A percentile compares a stretch with the other conserved stretches of the same genome.
Evolutionary conservation across 2,797 vertebrate species (phyloP).

Genomic region (Myotis planiceps): DNA sequence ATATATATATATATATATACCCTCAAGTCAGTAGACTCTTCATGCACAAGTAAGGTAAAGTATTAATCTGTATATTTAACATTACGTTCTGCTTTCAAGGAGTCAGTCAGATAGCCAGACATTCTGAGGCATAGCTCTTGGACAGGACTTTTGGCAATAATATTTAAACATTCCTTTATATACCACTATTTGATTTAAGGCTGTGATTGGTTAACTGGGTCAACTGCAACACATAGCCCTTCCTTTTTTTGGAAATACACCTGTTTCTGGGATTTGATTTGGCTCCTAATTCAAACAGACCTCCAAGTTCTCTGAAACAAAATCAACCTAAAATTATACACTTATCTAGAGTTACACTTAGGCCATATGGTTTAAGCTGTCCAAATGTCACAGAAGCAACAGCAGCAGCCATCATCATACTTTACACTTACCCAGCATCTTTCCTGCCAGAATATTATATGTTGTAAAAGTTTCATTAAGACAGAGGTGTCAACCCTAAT

Average conservation of each 20-base stretch:
- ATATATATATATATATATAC: no score
- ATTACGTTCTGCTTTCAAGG: neutral
- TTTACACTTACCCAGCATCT: conserved; percentile 74
- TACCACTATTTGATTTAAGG: conserved; percentile 53
- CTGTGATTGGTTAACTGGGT: conserved; percentile 75
- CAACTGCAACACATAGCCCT: conserved; percentile 67
- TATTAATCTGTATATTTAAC: neutral
- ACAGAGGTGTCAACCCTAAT: conserved; percentile 63
- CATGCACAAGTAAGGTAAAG: neutral
- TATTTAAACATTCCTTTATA: conserved; percentile 56
- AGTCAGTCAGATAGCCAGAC: conserved; percentile 58
- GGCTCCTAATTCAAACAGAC: conserved; percentile 77
- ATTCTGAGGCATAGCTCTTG: conserved; percentile 36
- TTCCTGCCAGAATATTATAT: conserved; percentile 67
- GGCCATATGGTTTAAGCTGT: conserved; percentile 78
- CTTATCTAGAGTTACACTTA: conserved; percentile 78
- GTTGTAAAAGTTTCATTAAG: conserved; percentile 70
- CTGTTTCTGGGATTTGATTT: conserved; percentile 79
- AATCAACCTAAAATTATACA: conserved; percentile 80
- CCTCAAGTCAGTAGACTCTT: neutral
- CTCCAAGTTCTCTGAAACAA: conserved; percentile 79
- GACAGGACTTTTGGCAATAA: conserved; percentile 23
- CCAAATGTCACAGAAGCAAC: conserved; percentile 79
- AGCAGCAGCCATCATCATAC: conserved; percentile 64
- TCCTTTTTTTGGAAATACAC: conserved; percentile 80